phyloP scores from a whole-genome alignment of 2,113 vertebrate species.

The Lamprologus lemairii region DNA sequence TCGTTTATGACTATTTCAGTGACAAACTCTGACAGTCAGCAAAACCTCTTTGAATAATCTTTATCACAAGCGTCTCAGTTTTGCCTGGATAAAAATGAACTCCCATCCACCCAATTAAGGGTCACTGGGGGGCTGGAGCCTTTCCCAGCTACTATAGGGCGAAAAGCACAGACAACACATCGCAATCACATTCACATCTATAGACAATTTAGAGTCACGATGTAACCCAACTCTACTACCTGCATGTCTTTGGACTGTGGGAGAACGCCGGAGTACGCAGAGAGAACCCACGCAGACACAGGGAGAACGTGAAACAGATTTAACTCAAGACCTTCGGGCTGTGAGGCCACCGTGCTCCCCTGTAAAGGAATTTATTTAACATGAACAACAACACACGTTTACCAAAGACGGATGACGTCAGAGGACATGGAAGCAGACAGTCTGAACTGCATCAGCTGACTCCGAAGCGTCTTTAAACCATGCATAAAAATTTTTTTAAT shows the following conservation, averaged over 20 bases:
- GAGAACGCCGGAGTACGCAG: rapidly evolving
- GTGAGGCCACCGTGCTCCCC: rapidly evolving
- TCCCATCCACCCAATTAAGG: rapidly evolving
- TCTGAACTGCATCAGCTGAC: background rate
- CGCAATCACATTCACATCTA: background rate
- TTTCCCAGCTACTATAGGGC: rapidly evolving
- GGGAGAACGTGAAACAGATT: background rate
- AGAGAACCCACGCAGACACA: background rate
- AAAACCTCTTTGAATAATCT: background rate
- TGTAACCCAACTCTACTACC: rapidly evolving
- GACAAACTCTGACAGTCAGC: rapidly evolving
- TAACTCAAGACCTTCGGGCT: background rate
- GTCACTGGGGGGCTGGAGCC: background rate
- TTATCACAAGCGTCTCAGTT: background rate
- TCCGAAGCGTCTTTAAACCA: rapidly evolving
- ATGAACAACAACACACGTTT: background rate
- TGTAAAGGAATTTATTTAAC: background rate
- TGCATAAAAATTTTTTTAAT: background rate
- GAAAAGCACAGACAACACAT: background rate
- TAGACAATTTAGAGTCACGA: background rate
- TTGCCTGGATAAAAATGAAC: background rate
- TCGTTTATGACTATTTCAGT: background rate
- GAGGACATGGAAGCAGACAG: background rate
- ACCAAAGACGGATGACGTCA: rapidly evolving
- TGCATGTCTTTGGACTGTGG: background rate